Conservation (phyloP, 2,888 invertebrate species). For the Diarsia dahlii region DNA sequence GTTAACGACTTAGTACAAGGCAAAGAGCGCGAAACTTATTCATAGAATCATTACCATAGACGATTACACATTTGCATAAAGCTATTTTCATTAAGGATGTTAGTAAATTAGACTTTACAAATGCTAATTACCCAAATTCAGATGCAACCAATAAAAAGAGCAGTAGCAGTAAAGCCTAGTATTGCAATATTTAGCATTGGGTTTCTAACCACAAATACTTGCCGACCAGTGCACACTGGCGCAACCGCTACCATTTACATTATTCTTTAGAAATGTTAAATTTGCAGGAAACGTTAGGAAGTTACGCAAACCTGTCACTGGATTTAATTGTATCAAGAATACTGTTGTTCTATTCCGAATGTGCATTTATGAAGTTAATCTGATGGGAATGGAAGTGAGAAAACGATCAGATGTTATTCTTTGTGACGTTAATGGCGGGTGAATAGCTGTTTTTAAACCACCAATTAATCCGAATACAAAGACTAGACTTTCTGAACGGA, state of each 20-base stretch:
- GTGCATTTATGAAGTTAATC: conserved; percentile 28
- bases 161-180: conserved; percentile 32
- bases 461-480: conserved; percentile 40
- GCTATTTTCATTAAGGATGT: conserved; percentile 15
- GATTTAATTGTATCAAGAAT: conserved; percentile 22
- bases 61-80: conserved; percentile 22
- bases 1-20: conserved; percentile 11
- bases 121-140: conserved; percentile 43
- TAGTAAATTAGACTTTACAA: conserved; percentile 23
- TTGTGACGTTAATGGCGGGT: conserved; percentile 3
- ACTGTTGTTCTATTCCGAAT: neutral
- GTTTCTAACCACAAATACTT: conserved; percentile 72
- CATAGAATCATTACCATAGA: conserved; percentile 30
- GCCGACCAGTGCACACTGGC: conserved; percentile 38
- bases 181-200: conserved; percentile 65
- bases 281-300: conserved; percentile 54
- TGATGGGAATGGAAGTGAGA: conserved; percentile 1
- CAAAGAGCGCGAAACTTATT: conserved; percentile 8
- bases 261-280: conserved; percentile 60
- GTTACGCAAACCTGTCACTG: conserved; percentile 54
- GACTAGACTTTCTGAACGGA: conserved; percentile 33
- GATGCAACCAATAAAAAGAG: conserved; percentile 33
- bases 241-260: conserved; percentile 47
- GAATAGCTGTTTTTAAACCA: conserved; percentile 5
- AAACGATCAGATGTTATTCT: conserved; percentile 8